phyloP scores from a whole-genome alignment of 2,888 invertebrate genomes.

The Flexamia atlantica region DNA sequence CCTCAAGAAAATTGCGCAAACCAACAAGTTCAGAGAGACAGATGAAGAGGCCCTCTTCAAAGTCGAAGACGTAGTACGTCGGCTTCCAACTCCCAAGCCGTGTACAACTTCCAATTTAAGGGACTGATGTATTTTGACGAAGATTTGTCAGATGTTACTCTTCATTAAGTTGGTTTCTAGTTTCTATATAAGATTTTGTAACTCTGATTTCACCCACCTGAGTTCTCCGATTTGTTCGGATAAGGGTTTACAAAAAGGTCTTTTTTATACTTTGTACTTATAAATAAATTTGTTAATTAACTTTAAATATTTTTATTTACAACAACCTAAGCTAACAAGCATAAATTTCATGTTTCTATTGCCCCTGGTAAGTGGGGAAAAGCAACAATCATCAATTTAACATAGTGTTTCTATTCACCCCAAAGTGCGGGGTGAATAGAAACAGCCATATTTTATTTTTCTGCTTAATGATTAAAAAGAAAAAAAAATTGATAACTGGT shows the following conservation, averaged over 20 bases:
- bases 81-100: slow-evolving; percentile 37
- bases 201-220: not conserved
- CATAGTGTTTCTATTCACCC: slow-evolving; percentile 58
- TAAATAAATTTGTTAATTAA: slow-evolving; percentile 25
- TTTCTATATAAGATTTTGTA: slow-evolving; percentile 18
- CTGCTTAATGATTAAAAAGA: not conserved
- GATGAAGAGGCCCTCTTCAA: slow-evolving; percentile 63
- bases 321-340: slow-evolving; percentile 17
- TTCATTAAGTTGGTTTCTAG: slow-evolving; percentile 15
- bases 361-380: not conserved
- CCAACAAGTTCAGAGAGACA: slow-evolving; percentile 62
- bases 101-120: slow-evolving; percentile 46
- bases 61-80: slow-evolving; percentile 47
- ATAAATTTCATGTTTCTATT: slow-evolving; percentile 43
- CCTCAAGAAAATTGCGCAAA: slow-evolving; percentile 59
- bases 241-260: not conserved
- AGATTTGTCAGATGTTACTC: slow-evolving; percentile 41
- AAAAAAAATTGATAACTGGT: not conserved
- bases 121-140: slow-evolving; percentile 32
- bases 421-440: slow-evolving; percentile 55
- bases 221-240: not conserved
- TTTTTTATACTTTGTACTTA: not conserved
- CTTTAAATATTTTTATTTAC: slow-evolving; percentile 15
- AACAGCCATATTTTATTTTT: slow-evolving; percentile 51
- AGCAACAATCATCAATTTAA: slow-evolving; percentile 22